A percentile compares a stretch with the other conserved stretches of the same genome.
Evolutionary conservation across 2,888 invertebrate genomes (phyloP).

Genomic region (Drosophila antonietae): DNA sequence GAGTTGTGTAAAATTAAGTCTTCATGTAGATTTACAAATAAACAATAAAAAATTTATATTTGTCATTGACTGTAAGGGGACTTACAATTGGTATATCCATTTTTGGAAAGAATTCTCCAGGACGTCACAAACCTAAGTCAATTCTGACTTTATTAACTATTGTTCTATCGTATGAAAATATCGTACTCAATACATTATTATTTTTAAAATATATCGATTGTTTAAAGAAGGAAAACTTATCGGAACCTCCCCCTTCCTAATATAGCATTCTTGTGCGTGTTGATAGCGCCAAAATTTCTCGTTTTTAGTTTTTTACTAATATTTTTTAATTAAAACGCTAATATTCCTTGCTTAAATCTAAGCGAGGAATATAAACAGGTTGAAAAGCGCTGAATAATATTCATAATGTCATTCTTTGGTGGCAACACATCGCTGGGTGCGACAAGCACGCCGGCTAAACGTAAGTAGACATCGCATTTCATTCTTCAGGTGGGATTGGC

Average conservation of each 20-base stretch:
- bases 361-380: slow-evolving; percentile 1
- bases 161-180: neutral
- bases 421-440: slow-evolving; percentile 85
- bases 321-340: slow-evolving; percentile 17
- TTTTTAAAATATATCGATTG: slow-evolving; percentile 22
- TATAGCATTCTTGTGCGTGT: slow-evolving; percentile 19
- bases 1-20: no score
- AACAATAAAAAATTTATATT: neutral
- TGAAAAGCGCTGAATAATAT: slow-evolving; percentile 3
- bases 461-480: slow-evolving; percentile 83
- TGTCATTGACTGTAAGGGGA: neutral
- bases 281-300: slow-evolving; percentile 59
- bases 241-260: slow-evolving; percentile 32
- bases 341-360: neutral
- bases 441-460: slow-evolving; percentile 86
- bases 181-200: slow-evolving; percentile 1
- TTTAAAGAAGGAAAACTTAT: neutral
- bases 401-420: slow-evolving; percentile 84
- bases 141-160: neutral
- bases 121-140: neutral
- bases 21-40: neutral
- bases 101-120: neutral
- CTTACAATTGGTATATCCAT: no score
- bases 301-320: slow-evolving; percentile 42
- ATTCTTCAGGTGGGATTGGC: slow-evolving; percentile 24